Conservation (phyloP, 1,140 invertebrate species). For the Helicoverpa zea region DNA sequence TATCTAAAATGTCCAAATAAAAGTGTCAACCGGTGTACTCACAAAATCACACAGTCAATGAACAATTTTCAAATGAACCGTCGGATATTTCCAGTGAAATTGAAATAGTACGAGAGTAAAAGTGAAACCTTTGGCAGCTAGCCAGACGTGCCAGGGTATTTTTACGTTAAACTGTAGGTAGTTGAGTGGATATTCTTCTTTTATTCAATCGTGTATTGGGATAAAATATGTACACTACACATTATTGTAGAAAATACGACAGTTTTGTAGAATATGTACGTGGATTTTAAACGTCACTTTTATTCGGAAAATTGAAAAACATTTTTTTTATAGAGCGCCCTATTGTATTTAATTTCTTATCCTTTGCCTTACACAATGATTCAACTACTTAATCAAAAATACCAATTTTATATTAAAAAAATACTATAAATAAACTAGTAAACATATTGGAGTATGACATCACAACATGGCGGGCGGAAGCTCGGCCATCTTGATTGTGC, state of each 20-base stretch:
- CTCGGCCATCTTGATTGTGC: conserved; percentile 80
- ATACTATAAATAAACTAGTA: conserved; percentile 6
- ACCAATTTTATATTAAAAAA: neutral
- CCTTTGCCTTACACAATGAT: neutral
- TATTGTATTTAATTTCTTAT: neutral
- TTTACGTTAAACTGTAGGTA: neutral
- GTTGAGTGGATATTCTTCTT: too few relatives aligned
- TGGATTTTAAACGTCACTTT: too few relatives aligned
- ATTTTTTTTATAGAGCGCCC: neutral
- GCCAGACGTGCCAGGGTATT: conserved; percentile 1
- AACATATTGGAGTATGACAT: conserved; percentile 40
- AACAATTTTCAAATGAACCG: neutral
- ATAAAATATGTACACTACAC: too few relatives aligned
- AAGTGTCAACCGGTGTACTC: too few relatives aligned
- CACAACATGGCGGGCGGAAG: conserved; percentile 74
- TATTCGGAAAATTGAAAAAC: too few relatives aligned
- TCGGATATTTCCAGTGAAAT: neutral
- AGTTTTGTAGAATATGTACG: too few relatives aligned
- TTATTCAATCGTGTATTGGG: too few relatives aligned
- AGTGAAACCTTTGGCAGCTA: conserved; percentile 10
- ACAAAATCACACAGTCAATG: neutral
- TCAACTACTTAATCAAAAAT: neutral
- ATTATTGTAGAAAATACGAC: too few relatives aligned
- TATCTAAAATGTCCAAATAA: too few relatives aligned
- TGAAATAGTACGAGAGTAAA: neutral